phyloP scores from a whole-genome alignment of 2,113 vertebrate species.

The Anhinga rufa region DNA sequence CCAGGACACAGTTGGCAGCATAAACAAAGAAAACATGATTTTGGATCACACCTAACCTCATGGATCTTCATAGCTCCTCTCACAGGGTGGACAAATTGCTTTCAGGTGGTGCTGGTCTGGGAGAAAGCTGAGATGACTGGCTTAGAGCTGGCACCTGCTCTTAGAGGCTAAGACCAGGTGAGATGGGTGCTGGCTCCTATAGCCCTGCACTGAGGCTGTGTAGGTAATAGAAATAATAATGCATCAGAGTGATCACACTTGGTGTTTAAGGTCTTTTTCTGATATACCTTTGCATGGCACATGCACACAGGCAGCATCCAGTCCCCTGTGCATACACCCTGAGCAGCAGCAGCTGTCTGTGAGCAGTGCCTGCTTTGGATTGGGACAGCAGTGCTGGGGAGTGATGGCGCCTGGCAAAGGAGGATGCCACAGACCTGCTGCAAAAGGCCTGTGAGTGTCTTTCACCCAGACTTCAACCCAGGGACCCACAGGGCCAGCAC shows the following conservation, averaged over 20 bases:
- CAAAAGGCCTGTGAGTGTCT: rapidly evolving
- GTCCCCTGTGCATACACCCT: background rate
- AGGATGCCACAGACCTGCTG: background rate
- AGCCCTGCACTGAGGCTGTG: background rate
- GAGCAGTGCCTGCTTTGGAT: background rate
- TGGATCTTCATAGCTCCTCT: background rate
- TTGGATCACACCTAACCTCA: background rate
- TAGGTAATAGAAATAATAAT: background rate
- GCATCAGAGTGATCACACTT: background rate
- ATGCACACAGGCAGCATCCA: background rate
- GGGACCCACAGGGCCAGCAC: background rate
- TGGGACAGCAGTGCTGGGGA: background rate
- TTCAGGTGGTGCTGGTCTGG: background rate
- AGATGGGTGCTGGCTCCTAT: background rate
- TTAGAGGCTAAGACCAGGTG: background rate
- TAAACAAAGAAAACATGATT: background rate
- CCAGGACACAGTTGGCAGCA: background rate
- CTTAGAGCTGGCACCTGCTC: background rate
- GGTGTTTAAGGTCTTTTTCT: background rate
- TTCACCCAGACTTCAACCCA: background rate
- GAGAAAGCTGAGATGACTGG: background rate
- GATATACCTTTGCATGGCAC: background rate
- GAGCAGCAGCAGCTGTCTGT: background rate
- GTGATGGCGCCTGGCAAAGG: background rate
- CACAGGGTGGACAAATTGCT: background rate